Percentiles rank a stretch among this genome's conserved stretches.
These are phyloP conservation scores for Scaptomyza graminum DNA, from an alignment of 1,140 invertebrate genomes.

Conservation along the genomic window DNA sequence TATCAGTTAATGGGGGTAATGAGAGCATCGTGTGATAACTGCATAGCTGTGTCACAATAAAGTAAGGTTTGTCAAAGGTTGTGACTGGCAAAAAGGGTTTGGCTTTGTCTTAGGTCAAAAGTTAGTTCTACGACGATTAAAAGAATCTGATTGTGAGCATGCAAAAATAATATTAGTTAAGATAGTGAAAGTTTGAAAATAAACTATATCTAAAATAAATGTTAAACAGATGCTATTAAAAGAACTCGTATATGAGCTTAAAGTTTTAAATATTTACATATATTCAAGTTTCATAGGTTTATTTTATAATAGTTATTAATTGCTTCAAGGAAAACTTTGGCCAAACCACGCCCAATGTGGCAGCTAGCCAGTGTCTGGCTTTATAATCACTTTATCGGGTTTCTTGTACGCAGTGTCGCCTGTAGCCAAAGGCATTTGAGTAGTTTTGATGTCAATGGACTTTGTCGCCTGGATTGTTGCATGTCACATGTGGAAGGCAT, in stretches of 20 bases:
- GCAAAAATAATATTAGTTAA: background rate
- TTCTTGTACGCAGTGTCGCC: conserved; percentile 29
- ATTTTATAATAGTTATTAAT: too few relatives aligned
- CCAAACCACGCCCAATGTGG: background rate
- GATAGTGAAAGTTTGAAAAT: conserved; percentile 19
- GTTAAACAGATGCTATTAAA: too few relatives aligned
- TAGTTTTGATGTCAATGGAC: conserved; percentile 37
- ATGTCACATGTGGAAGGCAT: conserved; percentile 46
- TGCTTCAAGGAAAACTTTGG: too few relatives aligned
- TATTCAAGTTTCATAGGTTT: too few relatives aligned
- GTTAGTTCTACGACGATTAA: too few relatives aligned
- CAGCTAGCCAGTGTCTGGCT: background rate
- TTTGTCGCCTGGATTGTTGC: conserved; percentile 22
- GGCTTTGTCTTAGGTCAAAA: conserved; percentile 29
- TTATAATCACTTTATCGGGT: background rate
- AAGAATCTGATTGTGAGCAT: background rate
- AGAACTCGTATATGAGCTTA: background rate
- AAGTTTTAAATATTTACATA: background rate
- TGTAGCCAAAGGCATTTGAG: conserved; percentile 5
- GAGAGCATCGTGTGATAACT: conserved; percentile 35
- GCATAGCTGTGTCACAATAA: conserved; percentile 26
- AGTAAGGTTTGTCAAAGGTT: conserved; percentile 22
- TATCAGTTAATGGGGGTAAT: conserved; percentile 1
- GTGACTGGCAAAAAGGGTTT: conserved; percentile 5
- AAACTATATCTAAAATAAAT: too few relatives aligned